phyloP scores from a whole-genome alignment of 2,797 vertebrate genomes.

The Agapornis canus region DNA sequence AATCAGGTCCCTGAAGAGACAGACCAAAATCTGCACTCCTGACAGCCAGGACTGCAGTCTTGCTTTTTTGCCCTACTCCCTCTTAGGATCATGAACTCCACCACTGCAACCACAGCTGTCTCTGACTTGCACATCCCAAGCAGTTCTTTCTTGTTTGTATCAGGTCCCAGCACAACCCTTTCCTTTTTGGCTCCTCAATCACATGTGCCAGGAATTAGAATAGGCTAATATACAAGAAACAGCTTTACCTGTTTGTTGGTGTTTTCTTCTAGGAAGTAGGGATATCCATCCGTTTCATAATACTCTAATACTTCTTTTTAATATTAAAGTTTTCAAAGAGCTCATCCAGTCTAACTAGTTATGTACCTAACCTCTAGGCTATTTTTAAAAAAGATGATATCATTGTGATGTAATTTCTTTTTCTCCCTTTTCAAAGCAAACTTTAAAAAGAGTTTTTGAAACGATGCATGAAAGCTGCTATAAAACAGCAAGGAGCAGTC shows the following conservation, averaged over 20 bases:
- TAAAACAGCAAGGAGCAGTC: neutral
- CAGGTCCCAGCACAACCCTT: neutral
- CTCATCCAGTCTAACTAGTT: neutral
- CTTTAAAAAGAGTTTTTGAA: neutral
- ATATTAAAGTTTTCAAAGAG: neutral
- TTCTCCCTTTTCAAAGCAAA: neutral
- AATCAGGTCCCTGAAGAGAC: neutral
- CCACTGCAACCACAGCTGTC: neutral
- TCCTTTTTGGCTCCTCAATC: neutral
- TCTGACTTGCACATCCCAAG: neutral
- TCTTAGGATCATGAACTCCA: neutral
- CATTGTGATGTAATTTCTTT: neutral
- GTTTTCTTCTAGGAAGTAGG: neutral
- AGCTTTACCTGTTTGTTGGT: neutral
- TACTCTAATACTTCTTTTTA: neutral
- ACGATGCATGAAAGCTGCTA: neutral
- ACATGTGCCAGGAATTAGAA: neutral
- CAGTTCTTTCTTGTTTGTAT: neutral
- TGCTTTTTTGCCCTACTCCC: neutral
- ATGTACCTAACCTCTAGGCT: neutral
- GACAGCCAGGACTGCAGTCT: neutral
- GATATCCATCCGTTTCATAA: fast-evolving
- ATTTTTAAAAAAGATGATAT: neutral
- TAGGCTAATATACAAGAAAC: neutral
- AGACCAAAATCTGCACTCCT: neutral